phyloP scores from a whole-genome alignment of 2,113 vertebrate species.

The Barbus barbus region DNA sequence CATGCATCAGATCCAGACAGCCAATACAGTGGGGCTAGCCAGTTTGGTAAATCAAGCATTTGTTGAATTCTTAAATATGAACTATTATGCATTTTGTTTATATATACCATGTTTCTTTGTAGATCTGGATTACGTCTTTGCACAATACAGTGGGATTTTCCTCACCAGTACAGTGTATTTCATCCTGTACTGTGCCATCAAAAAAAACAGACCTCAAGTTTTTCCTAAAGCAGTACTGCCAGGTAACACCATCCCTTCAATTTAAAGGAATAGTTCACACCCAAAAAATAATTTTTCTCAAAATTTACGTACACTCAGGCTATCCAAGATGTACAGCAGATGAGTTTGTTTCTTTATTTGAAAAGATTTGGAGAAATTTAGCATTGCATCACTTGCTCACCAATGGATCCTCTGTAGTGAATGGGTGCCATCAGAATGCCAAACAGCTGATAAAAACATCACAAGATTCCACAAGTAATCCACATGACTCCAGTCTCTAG shows the following conservation, averaged over 20 bases:
- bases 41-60: slow-evolving; percentile 75
- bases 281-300: no score
- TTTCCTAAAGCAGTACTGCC: slow-evolving; percentile 76
- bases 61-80: not conserved
- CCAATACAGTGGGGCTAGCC: slow-evolving; percentile 77
- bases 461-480: no score
- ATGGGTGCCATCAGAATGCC: no score
- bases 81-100: not conserved
- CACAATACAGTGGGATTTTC: slow-evolving; percentile 86
- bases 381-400: no score
- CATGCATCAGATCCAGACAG: slow-evolving; percentile 76
- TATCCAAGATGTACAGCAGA: no score
- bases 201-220: slow-evolving; percentile 80
- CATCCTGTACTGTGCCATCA: slow-evolving; percentile 78
- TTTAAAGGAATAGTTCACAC: not conserved
- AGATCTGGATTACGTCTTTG: slow-evolving; percentile 90
- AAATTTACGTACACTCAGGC: no score
- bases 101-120: slow-evolving; percentile 28
- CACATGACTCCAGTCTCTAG: no score
- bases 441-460: no score
- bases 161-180: slow-evolving; percentile 85
- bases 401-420: no score
- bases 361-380: no score
- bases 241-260: not conserved
- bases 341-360: no score